Percentiles rank a stretch among this genome's conserved stretches.
Conservation (phyloP, 1,140 invertebrate species). For the Saccostrea echinata region DNA sequence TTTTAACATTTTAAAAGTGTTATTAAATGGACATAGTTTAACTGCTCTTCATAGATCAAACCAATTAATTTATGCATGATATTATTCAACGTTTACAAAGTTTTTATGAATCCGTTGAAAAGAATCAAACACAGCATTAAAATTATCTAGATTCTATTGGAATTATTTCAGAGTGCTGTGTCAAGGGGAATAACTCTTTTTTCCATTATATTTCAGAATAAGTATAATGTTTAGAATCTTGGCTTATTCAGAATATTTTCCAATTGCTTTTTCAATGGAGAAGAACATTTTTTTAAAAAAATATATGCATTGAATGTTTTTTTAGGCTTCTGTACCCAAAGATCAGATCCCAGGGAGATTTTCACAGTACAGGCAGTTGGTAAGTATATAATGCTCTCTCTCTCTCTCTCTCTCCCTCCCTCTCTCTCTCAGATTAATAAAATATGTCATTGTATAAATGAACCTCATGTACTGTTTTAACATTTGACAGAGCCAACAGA, state of each 20-base stretch:
- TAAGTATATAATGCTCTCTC: conserved; percentile 56
- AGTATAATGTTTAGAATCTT: too few species aligned
- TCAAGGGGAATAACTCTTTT: conserved; percentile 4
- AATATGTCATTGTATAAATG: background rate
- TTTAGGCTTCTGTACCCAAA: conserved; percentile 67
- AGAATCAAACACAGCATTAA: too few species aligned
- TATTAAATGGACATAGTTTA: too few species aligned
- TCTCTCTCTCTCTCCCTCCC: conserved; percentile 16
- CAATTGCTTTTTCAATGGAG: too few species aligned
- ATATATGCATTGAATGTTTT: background rate
- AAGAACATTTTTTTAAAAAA: too few species aligned
- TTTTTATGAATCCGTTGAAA: too few species aligned
- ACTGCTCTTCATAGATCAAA: too few species aligned
- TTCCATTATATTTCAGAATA: background rate
- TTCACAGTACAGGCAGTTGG: conserved; percentile 75
- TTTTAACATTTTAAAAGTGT: too few species aligned
- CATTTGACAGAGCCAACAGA: conserved; percentile 61
- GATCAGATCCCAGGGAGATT: conserved; percentile 71
- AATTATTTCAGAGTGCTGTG: background rate
- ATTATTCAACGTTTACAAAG: too few species aligned
- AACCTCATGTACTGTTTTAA: background rate
- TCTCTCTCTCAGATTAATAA: conserved; percentile 12
- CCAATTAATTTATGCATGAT: too few species aligned
- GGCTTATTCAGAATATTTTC: too few species aligned
- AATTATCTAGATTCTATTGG: too few species aligned